These are phyloP conservation scores for Drosophila pectinifera DNA, from an alignment of 1,140 invertebrate genomes.

Conservation along the genomic window DNA sequence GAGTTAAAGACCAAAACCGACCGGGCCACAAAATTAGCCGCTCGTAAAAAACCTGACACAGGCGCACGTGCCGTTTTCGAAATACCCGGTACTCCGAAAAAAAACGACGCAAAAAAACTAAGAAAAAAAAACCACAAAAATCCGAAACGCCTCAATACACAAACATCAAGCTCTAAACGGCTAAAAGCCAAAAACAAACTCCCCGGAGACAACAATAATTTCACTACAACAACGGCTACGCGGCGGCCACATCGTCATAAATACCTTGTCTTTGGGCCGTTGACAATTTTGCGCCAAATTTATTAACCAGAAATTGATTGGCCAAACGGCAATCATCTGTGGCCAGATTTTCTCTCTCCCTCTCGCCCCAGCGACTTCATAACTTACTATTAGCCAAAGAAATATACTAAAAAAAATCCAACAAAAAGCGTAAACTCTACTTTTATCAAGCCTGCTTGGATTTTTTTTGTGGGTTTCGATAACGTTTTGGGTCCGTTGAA, in stretches of 20 bases:
- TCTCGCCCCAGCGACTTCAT: conserved; percentile 58
- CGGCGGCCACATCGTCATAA: conserved; percentile 61
- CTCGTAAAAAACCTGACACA: conserved; percentile 81
- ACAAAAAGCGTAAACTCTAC: conserved; percentile 34
- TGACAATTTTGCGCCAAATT: conserved; percentile 72
- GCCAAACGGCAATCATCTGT: conserved; percentile 77
- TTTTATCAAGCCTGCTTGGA: conserved; percentile 49
- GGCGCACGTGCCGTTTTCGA: conserved; percentile 81
- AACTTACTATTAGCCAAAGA: conserved; percentile 77
- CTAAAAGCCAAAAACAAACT: conserved; percentile 50
- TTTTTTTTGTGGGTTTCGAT: conserved; percentile 55
- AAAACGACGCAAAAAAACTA: conserved; percentile 19
- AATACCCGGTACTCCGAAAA: conserved; percentile 68
- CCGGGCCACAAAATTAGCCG: conserved; percentile 70
- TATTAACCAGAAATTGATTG: conserved; percentile 84
- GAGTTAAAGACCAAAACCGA: conserved; percentile 49
- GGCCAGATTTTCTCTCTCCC: conserved; percentile 39
- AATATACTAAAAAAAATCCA: conserved; percentile 24
- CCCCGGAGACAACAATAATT: conserved; percentile 75
- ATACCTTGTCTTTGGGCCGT: conserved; percentile 71
- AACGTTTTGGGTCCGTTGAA: conserved; percentile 66
- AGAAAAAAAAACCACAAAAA: conserved; percentile 49
- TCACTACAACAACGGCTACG: conserved; percentile 60
- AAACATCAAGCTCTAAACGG: conserved; percentile 28
- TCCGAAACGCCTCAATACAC: conserved; percentile 54